These are phyloP conservation scores for Tamias sibiricus DNA, from an alignment of 2,113 vertebrate genomes.

Conservation along the genomic window DNA sequence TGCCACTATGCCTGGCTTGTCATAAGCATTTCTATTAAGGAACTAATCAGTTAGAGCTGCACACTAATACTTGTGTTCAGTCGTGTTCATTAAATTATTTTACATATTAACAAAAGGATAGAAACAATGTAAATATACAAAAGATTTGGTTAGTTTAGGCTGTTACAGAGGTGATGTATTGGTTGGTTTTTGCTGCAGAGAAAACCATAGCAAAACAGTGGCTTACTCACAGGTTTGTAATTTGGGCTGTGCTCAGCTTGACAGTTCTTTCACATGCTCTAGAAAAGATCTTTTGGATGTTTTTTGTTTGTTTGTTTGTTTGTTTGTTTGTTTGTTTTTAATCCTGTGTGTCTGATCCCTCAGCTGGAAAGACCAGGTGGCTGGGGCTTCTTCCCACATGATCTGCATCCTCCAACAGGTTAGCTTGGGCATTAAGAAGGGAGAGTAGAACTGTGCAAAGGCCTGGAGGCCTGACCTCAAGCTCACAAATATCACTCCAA, in stretches of 20 bases:
- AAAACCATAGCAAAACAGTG: neutral
- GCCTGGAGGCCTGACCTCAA: neutral
- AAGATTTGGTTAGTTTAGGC: neutral
- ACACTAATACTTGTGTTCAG: neutral
- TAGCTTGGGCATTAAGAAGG: too few species aligned
- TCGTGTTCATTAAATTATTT: neutral
- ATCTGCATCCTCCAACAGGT: neutral
- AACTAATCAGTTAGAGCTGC: neutral
- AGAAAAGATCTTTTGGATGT: neutral
- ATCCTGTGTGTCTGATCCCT: neutral
- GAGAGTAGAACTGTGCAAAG: neutral
- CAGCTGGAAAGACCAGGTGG: neutral
- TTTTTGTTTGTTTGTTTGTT: neutral
- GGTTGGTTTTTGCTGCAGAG: neutral
- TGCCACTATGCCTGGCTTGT: too few species aligned
- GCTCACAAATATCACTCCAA: neutral
- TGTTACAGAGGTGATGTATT: too few species aligned
- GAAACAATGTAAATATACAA: neutral
- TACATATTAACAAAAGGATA: neutral
- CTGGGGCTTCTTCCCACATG: neutral
- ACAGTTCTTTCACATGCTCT: too few species aligned
- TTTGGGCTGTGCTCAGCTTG: neutral
- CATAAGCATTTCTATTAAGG: neutral
- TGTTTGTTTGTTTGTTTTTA: too few species aligned
- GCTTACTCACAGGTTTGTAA: neutral